phyloP scores from a whole-genome alignment of 2,888 invertebrate genomes.

The Meandrusa payeni region DNA sequence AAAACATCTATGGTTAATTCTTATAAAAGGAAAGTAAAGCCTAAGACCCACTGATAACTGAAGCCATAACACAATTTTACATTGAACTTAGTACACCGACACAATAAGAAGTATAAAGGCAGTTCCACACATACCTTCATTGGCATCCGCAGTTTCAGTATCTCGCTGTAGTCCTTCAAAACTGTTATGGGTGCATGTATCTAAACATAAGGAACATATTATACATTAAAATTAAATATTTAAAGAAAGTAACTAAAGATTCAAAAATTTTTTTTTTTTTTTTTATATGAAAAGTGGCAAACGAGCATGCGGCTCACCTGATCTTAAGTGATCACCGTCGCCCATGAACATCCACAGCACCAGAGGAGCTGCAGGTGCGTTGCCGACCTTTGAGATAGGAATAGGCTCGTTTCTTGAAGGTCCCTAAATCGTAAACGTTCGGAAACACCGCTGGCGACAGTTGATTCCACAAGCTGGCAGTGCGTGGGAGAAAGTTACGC shows the following conservation, averaged over 20 bases:
- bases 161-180: constrained; percentile 92
- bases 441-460: too few relatives aligned
- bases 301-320: too few relatives aligned
- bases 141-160: constrained; percentile 94
- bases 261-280: too few relatives aligned
- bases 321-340: too few relatives aligned
- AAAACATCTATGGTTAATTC: constrained; percentile 4
- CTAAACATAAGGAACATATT: constrained; percentile 53
- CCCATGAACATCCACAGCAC: too few relatives aligned
- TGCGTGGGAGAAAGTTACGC: too few relatives aligned
- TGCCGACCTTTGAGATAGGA: too few relatives aligned
- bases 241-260: neutral
- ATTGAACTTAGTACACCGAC: constrained; percentile 6
- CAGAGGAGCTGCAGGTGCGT: too few relatives aligned
- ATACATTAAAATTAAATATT: neutral
- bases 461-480: too few relatives aligned
- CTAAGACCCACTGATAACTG: constrained; percentile 4
- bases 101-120: neutral
- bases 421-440: too few relatives aligned
- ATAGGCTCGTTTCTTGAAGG: too few relatives aligned
- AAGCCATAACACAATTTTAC: constrained; percentile 13
- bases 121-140: constrained; percentile 85
- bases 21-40: constrained; percentile 7
- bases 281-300: too few relatives aligned
- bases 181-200: constrained; percentile 93